These are phyloP conservation scores for Heliconius hortense DNA, from an alignment of 2,888 invertebrate species.

Conservation along the genomic window DNA sequence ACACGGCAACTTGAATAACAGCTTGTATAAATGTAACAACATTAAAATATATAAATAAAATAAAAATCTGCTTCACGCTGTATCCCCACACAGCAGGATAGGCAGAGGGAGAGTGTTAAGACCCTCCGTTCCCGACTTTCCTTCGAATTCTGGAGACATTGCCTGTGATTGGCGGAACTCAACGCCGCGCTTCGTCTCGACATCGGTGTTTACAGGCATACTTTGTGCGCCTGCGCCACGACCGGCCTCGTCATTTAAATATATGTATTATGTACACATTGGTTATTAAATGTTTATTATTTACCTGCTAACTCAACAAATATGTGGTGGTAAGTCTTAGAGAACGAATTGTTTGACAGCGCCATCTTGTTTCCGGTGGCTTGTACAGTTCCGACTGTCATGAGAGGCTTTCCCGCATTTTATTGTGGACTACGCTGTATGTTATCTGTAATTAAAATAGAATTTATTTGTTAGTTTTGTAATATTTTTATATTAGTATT, in stretches of 20 bases:
- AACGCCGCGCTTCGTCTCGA: not conserved
- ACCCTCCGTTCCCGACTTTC: not conserved
- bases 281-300: not conserved
- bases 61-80: not conserved
- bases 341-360: slow-evolving; percentile 83
- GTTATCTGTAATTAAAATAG: slow-evolving; percentile 55
- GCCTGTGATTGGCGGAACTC: not conserved
- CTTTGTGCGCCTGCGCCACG: not conserved
- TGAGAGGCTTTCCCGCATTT: slow-evolving; percentile 63
- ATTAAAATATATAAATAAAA: too few species aligned
- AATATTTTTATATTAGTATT: not conserved
- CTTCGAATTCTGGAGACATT: not conserved
- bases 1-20: too few species aligned
- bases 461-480: not conserved
- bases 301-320: slow-evolving; percentile 86
- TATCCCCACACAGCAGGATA: not conserved
- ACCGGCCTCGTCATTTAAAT: not conserved
- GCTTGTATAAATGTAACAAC: too few species aligned
- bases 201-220: too few species aligned
- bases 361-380: slow-evolving; percentile 63
- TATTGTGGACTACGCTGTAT: slow-evolving; percentile 47
- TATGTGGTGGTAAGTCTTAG: slow-evolving; percentile 83
- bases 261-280: not conserved
- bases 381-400: slow-evolving; percentile 55
- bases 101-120: not conserved